Conservation (phyloP, 2,113 vertebrate genomes). For the Piprites chloris region DNA sequence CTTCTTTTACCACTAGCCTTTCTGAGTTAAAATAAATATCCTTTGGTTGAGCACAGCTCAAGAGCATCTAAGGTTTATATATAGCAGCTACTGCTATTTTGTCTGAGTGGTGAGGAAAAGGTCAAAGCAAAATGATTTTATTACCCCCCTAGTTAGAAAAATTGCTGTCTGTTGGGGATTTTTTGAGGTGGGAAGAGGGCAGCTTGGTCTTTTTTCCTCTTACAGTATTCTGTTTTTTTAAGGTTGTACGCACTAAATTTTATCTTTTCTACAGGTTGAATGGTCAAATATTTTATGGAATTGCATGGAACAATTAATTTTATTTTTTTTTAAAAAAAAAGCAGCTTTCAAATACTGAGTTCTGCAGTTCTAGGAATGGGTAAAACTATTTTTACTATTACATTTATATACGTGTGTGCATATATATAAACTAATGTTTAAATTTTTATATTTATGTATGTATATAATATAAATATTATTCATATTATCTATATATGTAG, state of each 20-base stretch:
- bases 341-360: background rate
- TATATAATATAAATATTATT: background rate
- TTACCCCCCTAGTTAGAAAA: background rate
- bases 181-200: fast-evolving
- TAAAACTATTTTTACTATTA: background rate
- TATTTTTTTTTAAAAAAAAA: too few species aligned
- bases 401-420: background rate
- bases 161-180: background rate
- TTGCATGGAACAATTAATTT: background rate
- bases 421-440: background rate
- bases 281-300: background rate
- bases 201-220: background rate
- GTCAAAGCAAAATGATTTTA: background rate
- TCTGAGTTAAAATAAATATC: background rate
- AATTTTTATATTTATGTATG: too few species aligned
- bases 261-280: background rate
- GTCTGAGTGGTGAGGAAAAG: background rate
- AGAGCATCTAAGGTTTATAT: background rate
- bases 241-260: background rate
- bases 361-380: background rate
- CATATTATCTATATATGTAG: too few species aligned
- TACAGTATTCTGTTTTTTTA: background rate
- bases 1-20: background rate
- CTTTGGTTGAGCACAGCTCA: background rate
- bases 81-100: slow-evolving; percentile 2